Base-by-base conservation (phyloP, 2,113 vertebrate genomes). In the Pleuronectes platessa region DNA sequence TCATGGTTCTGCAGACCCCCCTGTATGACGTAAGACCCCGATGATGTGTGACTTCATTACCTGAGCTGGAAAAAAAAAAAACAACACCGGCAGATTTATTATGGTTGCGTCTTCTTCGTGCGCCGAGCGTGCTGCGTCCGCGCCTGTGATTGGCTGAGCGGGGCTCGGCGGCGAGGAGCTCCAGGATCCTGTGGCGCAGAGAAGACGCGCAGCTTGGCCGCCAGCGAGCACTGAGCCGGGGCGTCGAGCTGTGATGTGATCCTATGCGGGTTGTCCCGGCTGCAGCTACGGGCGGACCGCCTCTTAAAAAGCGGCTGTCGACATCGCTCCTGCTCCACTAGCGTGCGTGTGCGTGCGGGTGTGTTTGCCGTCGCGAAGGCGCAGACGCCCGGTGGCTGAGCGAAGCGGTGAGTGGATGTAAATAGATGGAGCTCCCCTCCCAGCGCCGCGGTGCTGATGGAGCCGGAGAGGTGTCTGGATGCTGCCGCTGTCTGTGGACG, bases 11-110 rank as follows among this genome's bases (percentile, higher is more conserved):
- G 17, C 71, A 37, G 60, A 49, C 68, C 21, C 4, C n/a, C 4
- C 11, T 11, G 65, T 42, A 74, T 92, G 88, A 90, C 88, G 88
- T 92, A 49, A 90, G 45, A 8, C 40, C 51, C 53, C 21, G 73
- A 86, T 90, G 86, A 92, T 78, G 87, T 88, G 81, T 76, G 89
- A 90, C 79, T 91, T 81, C 72, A 92, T 91, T 92, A 89, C 79
- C 87, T 79, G 79, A 77, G 55, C 62, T 66, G 75, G 47, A 78
- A 77, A 81, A 84, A 27, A 27, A 24, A 24, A 24, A 5, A 24
- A 24, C 2, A 5, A 78, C 76, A 62, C 81, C 66, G 76, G 67
- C 23, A 47, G 75, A 80, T 87, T 83, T 83, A 82, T 85, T 61
- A 62, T 35, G 76, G 42, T 55, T 78, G 83, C 88, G 86, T 82